A percentile compares a stretch with the other conserved stretches of the same genome.
phyloP scores from a whole-genome alignment of 2,797 vertebrate genomes.

The Acipenser transmontanus region DNA sequence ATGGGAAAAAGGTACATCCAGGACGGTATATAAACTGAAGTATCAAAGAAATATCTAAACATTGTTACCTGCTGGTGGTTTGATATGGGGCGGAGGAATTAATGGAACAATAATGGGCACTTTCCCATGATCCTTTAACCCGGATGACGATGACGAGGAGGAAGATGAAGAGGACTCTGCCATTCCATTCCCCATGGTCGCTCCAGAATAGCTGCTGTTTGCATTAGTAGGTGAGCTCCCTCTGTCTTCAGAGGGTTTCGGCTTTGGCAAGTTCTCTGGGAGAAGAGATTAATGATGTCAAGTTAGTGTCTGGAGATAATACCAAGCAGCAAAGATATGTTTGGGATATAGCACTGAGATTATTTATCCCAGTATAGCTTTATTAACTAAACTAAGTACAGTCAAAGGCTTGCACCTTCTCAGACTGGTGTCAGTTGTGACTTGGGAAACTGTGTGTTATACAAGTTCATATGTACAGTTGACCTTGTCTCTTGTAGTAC shows the following conservation, averaged over 20 bases:
- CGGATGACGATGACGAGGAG: slow-evolving; percentile 62
- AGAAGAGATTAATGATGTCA: slow-evolving; percentile 44
- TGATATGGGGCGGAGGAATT: slow-evolving; percentile 94
- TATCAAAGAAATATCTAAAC: neutral
- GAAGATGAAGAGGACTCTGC: slow-evolving; percentile 72
- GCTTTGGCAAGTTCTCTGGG: slow-evolving; percentile 97
- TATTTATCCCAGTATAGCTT: too few relatives aligned
- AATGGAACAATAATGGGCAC: slow-evolving; percentile 92
- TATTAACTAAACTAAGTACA: too few relatives aligned
- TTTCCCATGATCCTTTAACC: slow-evolving; percentile 86
- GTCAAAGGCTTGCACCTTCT: too few relatives aligned
- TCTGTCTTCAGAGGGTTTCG: slow-evolving; percentile 77
- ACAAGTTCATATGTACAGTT: too few relatives aligned
- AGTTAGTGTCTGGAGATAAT: neutral
- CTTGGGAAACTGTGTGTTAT: too few relatives aligned
- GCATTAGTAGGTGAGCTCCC: slow-evolving; percentile 81
- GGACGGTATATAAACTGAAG: neutral
- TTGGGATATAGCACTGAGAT: too few relatives aligned
- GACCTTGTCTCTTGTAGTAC: too few relatives aligned
- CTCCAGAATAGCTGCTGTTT: slow-evolving; percentile 79
- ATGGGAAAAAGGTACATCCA: slow-evolving; percentile 11
- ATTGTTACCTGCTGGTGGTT: slow-evolving; percentile 87
- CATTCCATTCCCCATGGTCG: slow-evolving; percentile 84
- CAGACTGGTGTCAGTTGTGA: too few relatives aligned
- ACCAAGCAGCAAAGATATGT: too few relatives aligned